A percentile compares a stretch with the other conserved stretches of the same genome.
These are phyloP conservation scores for Trachelus troglodyta DNA, from an alignment of 2,888 invertebrate genomes.

Conservation along the genomic window DNA sequence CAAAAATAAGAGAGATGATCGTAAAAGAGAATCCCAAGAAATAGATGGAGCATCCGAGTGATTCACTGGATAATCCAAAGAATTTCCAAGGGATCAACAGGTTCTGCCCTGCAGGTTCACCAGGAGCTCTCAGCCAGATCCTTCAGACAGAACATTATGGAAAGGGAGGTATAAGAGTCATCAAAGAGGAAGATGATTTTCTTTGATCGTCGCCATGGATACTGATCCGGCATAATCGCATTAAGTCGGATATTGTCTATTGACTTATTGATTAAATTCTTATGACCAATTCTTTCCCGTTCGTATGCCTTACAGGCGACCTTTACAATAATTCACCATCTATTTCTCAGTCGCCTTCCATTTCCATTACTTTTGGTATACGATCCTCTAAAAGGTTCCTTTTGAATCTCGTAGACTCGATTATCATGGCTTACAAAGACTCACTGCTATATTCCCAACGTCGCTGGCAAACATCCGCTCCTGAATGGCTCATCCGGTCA, in stretches of 20 bases:
- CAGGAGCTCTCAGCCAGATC: not conserved
- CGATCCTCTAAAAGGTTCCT: not conserved
- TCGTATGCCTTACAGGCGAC: not conserved
- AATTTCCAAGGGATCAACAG: slow-evolving; percentile 44
- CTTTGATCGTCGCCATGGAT: slow-evolving; percentile 7
- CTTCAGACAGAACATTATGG: not conserved
- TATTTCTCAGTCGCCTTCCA: not conserved
- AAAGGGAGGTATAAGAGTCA: not conserved
- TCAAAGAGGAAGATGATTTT: not conserved
- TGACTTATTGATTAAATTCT: not conserved
- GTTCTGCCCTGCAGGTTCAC: slow-evolving; percentile 8
- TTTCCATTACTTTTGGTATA: not conserved
- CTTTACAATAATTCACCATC: not conserved
- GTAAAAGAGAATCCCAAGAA: not conserved
- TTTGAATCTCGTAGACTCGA: not conserved
- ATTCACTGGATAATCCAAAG: slow-evolving; percentile 28
- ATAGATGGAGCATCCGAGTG: not conserved
- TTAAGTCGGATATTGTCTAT: slow-evolving; percentile 28
- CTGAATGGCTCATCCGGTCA: slow-evolving; percentile 23
- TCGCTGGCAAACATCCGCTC: not conserved
- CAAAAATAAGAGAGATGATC: not conserved
- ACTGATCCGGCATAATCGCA: slow-evolving; percentile 25
- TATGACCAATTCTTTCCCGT: not conserved
- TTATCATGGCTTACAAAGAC: not conserved
- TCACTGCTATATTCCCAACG: not conserved